Percentiles rank a stretch among this genome's conserved stretches.
These are phyloP conservation scores for Hippocampus comes DNA, from an alignment of 2,113 vertebrate species.

Conservation along the genomic window DNA sequence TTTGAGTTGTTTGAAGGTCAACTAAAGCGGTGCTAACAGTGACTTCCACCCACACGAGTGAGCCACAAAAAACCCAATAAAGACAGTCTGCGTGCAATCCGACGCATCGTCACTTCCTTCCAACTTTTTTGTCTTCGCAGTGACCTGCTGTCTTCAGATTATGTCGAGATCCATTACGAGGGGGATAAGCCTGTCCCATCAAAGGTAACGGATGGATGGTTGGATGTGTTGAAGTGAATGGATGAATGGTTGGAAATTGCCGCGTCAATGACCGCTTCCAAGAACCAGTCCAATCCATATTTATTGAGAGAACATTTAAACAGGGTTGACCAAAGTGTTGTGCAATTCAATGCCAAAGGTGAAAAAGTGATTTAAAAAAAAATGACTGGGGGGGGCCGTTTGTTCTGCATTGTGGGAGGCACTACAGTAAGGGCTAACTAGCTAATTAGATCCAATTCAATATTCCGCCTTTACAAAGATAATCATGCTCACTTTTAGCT, in stretches of 20 bases:
- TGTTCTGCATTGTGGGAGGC: neutral
- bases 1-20: conserved; percentile 35
- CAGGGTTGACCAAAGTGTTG: neutral
- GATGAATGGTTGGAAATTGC: neutral
- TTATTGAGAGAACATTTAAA: neutral
- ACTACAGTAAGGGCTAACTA: neutral
- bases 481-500: neutral
- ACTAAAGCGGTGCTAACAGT: conserved; percentile 21
- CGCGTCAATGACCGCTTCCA: neutral
- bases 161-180: conserved; percentile 94
- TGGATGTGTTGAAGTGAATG: neutral
- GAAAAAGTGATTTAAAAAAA: neutral
- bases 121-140: conserved; percentile 69
- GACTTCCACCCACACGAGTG: conserved; percentile 35
- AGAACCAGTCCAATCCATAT: neutral
- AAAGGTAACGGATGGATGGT: conserved; percentile 78
- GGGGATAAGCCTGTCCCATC: conserved; percentile 82
- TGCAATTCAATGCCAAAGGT: neutral
- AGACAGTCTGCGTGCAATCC: conserved; percentile 15
- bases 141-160: conserved; percentile 91
- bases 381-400: neutral
- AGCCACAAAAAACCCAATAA: conserved; percentile 35
- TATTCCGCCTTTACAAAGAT: neutral
- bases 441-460: neutral
- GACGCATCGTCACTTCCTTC: conserved; percentile 17